A percentile compares a stretch with the other conserved stretches of the same genome.
Conservation (phyloP, 2,797 vertebrate species). For the Pyrocephalus nanus region DNA sequence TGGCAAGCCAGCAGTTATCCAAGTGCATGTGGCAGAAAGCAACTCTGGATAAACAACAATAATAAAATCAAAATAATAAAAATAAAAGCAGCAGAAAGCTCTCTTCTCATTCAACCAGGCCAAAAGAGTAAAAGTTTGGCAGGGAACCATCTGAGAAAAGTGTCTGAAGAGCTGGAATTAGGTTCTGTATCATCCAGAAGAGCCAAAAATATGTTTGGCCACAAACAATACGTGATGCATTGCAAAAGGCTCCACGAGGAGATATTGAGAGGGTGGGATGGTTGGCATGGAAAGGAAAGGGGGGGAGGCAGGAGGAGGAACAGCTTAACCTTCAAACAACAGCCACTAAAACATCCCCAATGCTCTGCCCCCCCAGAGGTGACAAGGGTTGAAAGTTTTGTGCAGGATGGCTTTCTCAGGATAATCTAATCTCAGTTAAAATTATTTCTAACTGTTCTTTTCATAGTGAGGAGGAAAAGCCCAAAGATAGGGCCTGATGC, state of each 20-base stretch:
- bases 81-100: background rate
- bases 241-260: conserved; percentile 33
- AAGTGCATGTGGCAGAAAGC: background rate
- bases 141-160: conserved; percentile 43
- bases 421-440: background rate
- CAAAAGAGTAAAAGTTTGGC: conserved; percentile 22
- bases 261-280: conserved; percentile 28
- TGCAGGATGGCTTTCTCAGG: background rate
- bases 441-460: background rate
- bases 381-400: background rate
- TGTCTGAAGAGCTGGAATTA: conserved; percentile 2
- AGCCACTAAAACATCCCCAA: conserved; percentile 6
- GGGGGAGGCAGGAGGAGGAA: background rate
- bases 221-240: conserved; percentile 4
- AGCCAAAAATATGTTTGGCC: conserved; percentile 68
- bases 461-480: background rate
- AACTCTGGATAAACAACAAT: background rate
- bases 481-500: background rate
- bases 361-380: background rate
- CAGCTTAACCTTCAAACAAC: conserved; percentile 45
- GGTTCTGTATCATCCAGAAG: background rate
- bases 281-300: background rate
- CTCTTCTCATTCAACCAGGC: background rate
- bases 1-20: background rate
- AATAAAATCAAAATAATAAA: background rate